Evolutionary conservation across 2,888 invertebrate genomes (phyloP), one percentile per base, ranked within the genome.

Genomic region (Papilio demoleus): DNA sequence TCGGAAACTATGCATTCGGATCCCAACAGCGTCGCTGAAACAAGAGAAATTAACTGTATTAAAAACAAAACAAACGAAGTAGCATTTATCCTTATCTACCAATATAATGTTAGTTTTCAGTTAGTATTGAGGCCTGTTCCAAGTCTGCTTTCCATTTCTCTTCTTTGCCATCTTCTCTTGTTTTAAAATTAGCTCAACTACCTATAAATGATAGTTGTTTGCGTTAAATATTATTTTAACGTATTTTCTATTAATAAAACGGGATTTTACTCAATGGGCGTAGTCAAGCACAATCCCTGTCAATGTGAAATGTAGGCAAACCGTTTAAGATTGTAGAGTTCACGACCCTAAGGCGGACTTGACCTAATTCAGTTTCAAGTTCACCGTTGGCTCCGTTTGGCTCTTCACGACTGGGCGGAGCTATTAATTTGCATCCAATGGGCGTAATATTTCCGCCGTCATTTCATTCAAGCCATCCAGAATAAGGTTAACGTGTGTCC

Each of bases 1-100:
- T 97, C 96, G 70, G 96, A 94, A 62, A 97, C 95, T 73, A 94
- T 81, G 84, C 98, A 98, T 80, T 96, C 96, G 78, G 97, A 96
- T 62, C 97, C 97, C 80, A 97, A 91, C 40, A 97, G 93, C 61
- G 96, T 96, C 5, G 97, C 97, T 97, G 94, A 63, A 94, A 94
- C 65, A 80, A 81, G 76, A 77, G 58, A 70, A 50, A 59, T 31
- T 14, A n/a, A 22, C n/a, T 19, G 1, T 40, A 4, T 17, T 4
- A 31, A 4, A 42, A 17, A 42, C 42, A 4, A 38, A 38, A 42
- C 8, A 42, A 42, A 47, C 22, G 8, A 47, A 22, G 4, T 12
- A 42, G n/a, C 17, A 42, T 42, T 8, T 17, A 38, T 14, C 12
- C 38, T 38, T 38, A 12, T 38, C 2, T 1, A 38, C 38, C 14